These are phyloP conservation scores for Geophilus truncorum DNA, from an alignment of 2,888 invertebrate genomes.

Conservation along the genomic window DNA sequence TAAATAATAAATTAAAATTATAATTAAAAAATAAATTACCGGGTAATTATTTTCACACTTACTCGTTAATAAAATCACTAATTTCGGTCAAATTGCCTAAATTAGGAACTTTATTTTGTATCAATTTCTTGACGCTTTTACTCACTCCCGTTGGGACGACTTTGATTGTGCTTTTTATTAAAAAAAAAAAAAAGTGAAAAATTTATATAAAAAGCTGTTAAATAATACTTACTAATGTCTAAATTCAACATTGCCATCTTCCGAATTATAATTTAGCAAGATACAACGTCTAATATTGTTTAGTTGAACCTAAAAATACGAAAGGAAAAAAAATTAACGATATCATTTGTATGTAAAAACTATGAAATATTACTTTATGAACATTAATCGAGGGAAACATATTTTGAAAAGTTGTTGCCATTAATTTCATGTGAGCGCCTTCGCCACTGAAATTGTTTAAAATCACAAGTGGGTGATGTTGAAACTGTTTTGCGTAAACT, in stretches of 20 bases:
- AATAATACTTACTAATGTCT: constrained; percentile 67
- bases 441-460: constrained; percentile 72
- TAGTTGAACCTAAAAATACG: constrained; percentile 65
- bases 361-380: constrained; percentile 61
- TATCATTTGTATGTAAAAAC: no score
- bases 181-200: constrained; percentile 37
- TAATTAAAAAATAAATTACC: neutral
- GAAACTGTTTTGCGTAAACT: constrained; percentile 72
- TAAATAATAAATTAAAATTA: neutral
- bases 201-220: neutral
- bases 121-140: constrained; percentile 84
- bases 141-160: constrained; percentile 86
- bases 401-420: constrained; percentile 95
- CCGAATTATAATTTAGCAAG: constrained; percentile 79
- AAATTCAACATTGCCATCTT: constrained; percentile 80
- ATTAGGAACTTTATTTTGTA: constrained; percentile 87
- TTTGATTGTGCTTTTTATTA: constrained; percentile 63
- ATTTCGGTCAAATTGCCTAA: constrained; percentile 76
- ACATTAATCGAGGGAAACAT: constrained; percentile 98
- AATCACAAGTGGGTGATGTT: constrained; percentile 82
- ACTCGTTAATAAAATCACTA: constrained; percentile 81
- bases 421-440: constrained; percentile 80
- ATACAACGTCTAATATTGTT: constrained; percentile 82
- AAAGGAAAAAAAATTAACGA: constrained; percentile 5
- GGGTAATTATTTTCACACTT: constrained; percentile 49